Base-by-base conservation (phyloP, 2,113 vertebrate genomes). In the Menidia beryllina region DNA sequence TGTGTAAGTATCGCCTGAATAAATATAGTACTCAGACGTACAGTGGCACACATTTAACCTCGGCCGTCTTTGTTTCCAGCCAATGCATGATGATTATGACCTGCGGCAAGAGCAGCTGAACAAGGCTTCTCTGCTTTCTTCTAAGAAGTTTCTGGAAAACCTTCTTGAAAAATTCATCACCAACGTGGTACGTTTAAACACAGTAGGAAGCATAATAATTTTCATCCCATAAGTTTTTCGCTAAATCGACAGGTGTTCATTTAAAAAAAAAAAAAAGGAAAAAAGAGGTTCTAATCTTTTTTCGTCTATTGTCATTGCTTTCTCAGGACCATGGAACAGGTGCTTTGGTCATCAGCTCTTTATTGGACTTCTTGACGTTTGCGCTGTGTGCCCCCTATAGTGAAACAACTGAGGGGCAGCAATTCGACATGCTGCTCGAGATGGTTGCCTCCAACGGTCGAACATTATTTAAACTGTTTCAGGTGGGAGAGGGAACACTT, bases 81-180 rank as follows among this genome's bases (percentile, higher is more conserved):
- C 97, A 4, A 99, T 99, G 98, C 98, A 99, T 59, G 97, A 99
- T 84, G 97, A 99, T 75, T 99, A 99, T 34, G 98, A 99, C 90
- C 90, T 99, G 92, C 94, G 97, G 76, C 98, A 99, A 89, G 98
- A 99, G 83, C 98, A 99, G 81, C 72, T 99, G 88, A 99, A 99
- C 94, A 99, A 99, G 93, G 97, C 97, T 60, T 99, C 98, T 7
- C 96, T 99, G 85, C 94, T 99, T 23, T 99, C 96, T 80, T 99
- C 98, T 24, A 98, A 98, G 91, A 99, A 99, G 90, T 99, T 99
- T 90, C 92, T 99, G 89, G 97, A 99, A 93, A 99, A 97, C 86
- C 94, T 99, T 15, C 86, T 99, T 73, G 98, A 99, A 87, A 99
- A 98, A 92, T 99, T 99, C 91, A 97, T 97, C 91, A 97, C 94